A percentile compares a stretch with the other conserved stretches of the same genome.
Conservation (phyloP, 2,888 invertebrate species). For the Azorinus chamasolen region DNA sequence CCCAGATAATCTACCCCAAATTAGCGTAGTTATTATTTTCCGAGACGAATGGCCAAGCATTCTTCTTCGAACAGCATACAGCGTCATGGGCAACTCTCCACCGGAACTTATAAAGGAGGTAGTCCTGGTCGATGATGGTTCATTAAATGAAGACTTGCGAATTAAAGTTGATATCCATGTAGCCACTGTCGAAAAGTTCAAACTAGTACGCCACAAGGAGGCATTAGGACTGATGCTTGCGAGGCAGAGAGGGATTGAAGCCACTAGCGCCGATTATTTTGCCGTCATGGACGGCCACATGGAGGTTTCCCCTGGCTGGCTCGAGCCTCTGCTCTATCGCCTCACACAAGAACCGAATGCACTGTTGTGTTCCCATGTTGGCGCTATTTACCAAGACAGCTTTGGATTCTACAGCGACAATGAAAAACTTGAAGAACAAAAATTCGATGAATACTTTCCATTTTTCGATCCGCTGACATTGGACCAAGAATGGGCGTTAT, state of each 20-base stretch:
- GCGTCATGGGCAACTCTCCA: constrained; percentile 40
- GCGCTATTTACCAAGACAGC: constrained; percentile 18
- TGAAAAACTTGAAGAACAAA: neutral
- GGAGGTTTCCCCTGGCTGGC: constrained; percentile 41
- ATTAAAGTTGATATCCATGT: constrained; percentile 16
- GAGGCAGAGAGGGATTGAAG: constrained; percentile 33
- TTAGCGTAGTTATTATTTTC: constrained; percentile 36
- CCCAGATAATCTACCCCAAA: constrained; percentile 23
- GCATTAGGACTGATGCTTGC: constrained; percentile 35
- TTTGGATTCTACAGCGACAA: constrained; percentile 1
- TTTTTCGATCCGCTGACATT: constrained; percentile 32
- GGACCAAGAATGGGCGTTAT: constrained; percentile 21
- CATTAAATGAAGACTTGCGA: constrained; percentile 5
- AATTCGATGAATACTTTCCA: constrained; percentile 4
- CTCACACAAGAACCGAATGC: constrained; percentile 38
- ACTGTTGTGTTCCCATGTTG: constrained; percentile 31
- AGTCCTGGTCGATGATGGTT: constrained; percentile 43
- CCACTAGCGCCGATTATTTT: constrained; percentile 20
- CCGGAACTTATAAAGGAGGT: constrained; percentile 31
- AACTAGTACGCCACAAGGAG: constrained; percentile 21
- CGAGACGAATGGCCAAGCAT: constrained; percentile 25
- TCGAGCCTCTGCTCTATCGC: constrained; percentile 43
- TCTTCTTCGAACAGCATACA: constrained; percentile 37
- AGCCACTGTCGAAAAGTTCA: constrained; percentile 27
- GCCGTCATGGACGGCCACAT: constrained; percentile 43